Evolutionary conservation across 2,113 vertebrate species (phyloP).

Genomic region (human (Homo sapiens)): DNA sequence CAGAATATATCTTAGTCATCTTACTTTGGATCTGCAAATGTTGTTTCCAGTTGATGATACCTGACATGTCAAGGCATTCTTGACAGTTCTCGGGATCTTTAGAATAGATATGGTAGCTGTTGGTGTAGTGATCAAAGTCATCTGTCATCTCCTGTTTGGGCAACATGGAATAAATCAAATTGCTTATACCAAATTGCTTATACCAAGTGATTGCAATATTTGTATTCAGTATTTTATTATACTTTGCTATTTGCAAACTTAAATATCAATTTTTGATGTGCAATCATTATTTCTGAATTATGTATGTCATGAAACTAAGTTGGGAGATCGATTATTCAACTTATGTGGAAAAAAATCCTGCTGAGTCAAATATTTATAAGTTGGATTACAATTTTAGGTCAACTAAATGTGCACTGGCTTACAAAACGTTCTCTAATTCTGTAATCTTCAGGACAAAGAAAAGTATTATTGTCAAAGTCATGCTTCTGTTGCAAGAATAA

Average conservation of each 20-base stretch:
- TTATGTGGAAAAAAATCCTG: background rate
- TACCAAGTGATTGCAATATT: background rate
- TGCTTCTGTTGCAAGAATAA: background rate
- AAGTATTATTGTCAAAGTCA: background rate
- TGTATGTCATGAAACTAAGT: background rate
- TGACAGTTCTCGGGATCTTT: background rate
- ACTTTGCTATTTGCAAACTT: background rate
- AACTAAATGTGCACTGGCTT: background rate
- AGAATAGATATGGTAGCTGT: background rate
- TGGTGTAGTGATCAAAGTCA: background rate
- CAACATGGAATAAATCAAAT: background rate
- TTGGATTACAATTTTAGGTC: conserved; percentile 1
- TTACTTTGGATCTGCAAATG: conserved; percentile 63
- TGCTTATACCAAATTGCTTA: background rate
- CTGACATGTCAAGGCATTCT: background rate
- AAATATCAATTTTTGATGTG: background rate
- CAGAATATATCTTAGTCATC: background rate
- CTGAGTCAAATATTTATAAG: background rate
- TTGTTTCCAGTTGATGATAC: conserved; percentile 57
- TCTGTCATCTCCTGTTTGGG: conserved; percentile 7
- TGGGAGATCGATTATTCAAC: background rate
- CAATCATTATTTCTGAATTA: background rate
- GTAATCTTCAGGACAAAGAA: background rate
- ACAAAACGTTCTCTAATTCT: background rate
- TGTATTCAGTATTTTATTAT: background rate